Evolutionary conservation across 92 coral and sea anemone species (phyloP), one percentile per base, ranked within the genome.

Genomic region (Porites divaricata): DNA sequence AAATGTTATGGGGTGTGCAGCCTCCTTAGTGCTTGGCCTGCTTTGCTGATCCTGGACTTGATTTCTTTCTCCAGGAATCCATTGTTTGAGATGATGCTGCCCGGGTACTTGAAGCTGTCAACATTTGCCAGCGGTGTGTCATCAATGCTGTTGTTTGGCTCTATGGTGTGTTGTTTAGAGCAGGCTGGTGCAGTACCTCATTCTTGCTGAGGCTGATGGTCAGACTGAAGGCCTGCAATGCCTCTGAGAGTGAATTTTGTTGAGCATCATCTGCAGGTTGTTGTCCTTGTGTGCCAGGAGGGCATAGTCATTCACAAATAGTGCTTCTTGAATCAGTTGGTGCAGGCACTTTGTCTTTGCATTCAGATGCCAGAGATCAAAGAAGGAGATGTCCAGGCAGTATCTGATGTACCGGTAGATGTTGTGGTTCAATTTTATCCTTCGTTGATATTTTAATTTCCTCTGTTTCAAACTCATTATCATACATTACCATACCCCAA

Each of bases 31-130:
- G 90, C 90, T 8, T 50, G 52, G 76, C 86, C 73, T 21, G 35
- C 2, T 26, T 26, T 26, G 35, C 35, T 26, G 35, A 26, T 26
- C 35, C 35, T 26, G 35, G 35, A 26, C 35, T 26, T 26, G 35
- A 26, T 26, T 26, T 26, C 35, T 26, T 26, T 26, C 35, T 26
- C 35, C 35, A 26, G 35, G 35, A 26, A 26, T 26, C 75, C 70
- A 25, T 70, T 76, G 22, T 51, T 23, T 14, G 90, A 67, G 70
- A 86, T 61, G 28, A 82, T 80, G 67, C 85, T 86, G n/a, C 90
- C 90, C 28, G 62, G 90, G 80, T 86, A 80, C 48, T 35, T 86
- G 84, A 86, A 86, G 35, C 35, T 26, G 35, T 26, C 35, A 26
- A 26, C 35, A 26, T 26, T 26, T 26, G 35, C 1, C 35, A 26